Conservation (phyloP, 2,797 vertebrate genomes). For the Pelochelys cantorii region DNA sequence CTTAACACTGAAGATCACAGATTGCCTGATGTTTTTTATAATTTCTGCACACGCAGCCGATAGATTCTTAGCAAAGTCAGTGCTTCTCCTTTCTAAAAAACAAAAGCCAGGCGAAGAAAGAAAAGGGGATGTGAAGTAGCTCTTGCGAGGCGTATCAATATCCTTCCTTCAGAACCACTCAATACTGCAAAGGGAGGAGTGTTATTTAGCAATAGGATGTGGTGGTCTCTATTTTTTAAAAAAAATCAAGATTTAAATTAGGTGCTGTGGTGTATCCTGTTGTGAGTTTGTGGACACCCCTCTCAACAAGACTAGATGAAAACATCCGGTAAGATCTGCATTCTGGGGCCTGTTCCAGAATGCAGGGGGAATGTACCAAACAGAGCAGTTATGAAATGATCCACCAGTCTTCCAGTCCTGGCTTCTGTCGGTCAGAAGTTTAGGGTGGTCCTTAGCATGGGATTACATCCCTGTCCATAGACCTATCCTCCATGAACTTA, state of each 20-base stretch:
- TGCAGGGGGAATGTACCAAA: too few relatives aligned
- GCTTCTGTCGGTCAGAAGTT: neutral
- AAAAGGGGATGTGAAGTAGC: neutral
- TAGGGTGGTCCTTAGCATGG: neutral
- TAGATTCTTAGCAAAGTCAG: neutral
- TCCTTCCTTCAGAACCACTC: neutral
- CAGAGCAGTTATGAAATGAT: neutral
- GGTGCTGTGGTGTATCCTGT: neutral
- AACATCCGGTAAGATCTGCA: neutral
- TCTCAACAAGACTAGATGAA: neutral
- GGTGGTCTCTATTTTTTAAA: neutral
- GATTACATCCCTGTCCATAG: neutral
- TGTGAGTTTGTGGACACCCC: neutral
- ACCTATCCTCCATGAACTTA: neutral
- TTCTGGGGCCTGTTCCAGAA: neutral
- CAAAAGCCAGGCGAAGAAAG: neutral
- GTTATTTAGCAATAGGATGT: conserved; percentile 9
- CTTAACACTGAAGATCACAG: neutral
- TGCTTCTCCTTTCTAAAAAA: neutral
- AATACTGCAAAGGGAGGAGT: conserved; percentile 38
- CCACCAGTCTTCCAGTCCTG: neutral
- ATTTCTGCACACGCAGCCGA: neutral
- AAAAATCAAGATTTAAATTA: neutral
- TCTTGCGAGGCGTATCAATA: too few relatives aligned
- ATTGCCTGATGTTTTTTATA: neutral